These are phyloP conservation scores for Esox masquinongy DNA, from an alignment of 2,797 vertebrate genomes.

Conservation along the genomic window DNA sequence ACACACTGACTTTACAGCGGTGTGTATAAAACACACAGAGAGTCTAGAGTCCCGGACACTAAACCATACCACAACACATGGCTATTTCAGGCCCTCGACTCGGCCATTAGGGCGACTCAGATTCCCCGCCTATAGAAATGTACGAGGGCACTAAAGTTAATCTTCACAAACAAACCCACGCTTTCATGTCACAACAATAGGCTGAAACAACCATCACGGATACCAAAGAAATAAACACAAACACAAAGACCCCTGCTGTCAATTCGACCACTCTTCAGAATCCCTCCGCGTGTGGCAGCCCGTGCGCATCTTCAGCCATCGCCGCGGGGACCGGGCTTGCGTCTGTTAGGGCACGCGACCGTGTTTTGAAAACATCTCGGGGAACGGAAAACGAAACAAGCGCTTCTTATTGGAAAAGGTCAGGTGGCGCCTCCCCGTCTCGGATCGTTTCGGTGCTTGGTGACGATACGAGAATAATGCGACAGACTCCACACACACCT, in stretches of 20 bases:
- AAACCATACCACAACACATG: conserved; percentile 50
- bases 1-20: neutral
- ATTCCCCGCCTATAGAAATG: conserved; percentile 30
- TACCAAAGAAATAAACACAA: conserved; percentile 68
- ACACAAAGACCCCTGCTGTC: conserved; percentile 63
- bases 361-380: neutral
- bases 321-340: neutral
- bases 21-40: neutral
- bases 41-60: neutral
- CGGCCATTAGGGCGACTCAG: conserved; percentile 44
- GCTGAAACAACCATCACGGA: conserved; percentile 61
- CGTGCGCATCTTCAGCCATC: neutral
- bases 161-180: conserved; percentile 58
- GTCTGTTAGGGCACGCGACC: neutral
- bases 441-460: neutral
- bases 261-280: conserved; percentile 69
- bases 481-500: neutral
- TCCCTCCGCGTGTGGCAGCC: too few species aligned
- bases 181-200: conserved; percentile 51
- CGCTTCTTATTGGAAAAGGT: neutral
- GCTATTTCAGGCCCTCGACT: conserved; percentile 52
- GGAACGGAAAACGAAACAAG: neutral
- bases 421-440: neutral
- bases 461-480: neutral
- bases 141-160: conserved; percentile 49